Evolutionary conservation across 2,888 invertebrate species (phyloP).

Genomic region (Catonia carolina): DNA sequence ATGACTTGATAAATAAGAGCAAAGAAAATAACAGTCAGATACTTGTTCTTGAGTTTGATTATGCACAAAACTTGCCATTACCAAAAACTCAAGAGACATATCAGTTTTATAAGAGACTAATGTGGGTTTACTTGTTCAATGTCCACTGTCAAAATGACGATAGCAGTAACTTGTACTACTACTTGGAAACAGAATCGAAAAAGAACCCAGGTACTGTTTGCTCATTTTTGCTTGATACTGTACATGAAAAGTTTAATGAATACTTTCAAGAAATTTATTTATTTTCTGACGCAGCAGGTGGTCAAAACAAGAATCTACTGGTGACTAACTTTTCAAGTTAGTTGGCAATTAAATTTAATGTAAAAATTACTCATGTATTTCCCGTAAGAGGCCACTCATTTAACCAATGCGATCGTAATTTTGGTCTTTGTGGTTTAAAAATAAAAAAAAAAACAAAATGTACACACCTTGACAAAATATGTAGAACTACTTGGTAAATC

Average conservation of each 20-base stretch:
- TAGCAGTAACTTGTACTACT: slow-evolving; percentile 17
- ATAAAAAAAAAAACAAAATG: slow-evolving; percentile 14
- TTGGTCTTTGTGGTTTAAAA: slow-evolving; percentile 14
- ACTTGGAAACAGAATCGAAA: slow-evolving; percentile 18
- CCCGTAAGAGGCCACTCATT: slow-evolving; percentile 15
- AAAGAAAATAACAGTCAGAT: slow-evolving; percentile 1
- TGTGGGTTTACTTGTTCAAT: slow-evolving; percentile 22
- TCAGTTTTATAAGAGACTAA: slow-evolving; percentile 18
- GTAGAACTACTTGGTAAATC: slow-evolving; percentile 12
- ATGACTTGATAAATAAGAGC: slow-evolving; percentile 6
- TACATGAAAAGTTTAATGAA: slow-evolving; percentile 4
- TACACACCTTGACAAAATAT: slow-evolving; percentile 16
- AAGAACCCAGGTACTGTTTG: slow-evolving; percentile 18
- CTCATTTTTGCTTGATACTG: slow-evolving; percentile 13
- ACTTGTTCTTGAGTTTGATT: slow-evolving; percentile 21
- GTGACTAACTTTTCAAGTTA: slow-evolving; percentile 16
- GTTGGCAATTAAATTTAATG: slow-evolving; percentile 9
- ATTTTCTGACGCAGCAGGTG: slow-evolving; percentile 7
- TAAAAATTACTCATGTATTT: slow-evolving; percentile 17
- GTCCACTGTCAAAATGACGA: slow-evolving; percentile 21
- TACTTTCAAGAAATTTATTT: slow-evolving; percentile 15
- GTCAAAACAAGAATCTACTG: slow-evolving; percentile 16
- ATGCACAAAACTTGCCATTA: slow-evolving; percentile 19
- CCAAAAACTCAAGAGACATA: slow-evolving; percentile 16
- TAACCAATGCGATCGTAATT: slow-evolving; percentile 17